phyloP scores from a whole-genome alignment of 2,113 vertebrate species.

The Pampusana beccarii region DNA sequence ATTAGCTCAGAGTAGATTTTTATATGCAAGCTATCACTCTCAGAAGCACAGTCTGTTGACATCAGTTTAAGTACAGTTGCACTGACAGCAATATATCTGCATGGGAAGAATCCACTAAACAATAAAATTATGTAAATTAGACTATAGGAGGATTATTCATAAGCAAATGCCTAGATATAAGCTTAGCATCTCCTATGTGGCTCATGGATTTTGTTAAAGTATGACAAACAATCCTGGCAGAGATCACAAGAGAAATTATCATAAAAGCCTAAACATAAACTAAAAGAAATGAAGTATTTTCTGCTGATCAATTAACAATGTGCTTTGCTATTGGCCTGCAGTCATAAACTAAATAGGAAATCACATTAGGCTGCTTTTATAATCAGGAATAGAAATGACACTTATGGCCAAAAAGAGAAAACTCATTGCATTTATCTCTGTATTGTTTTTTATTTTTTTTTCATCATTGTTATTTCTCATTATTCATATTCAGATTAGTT shows the following conservation, averaged over 20 bases:
- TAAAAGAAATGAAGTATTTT: conserved; percentile 32
- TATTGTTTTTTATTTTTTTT: conserved; percentile 48
- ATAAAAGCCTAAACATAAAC: conserved; percentile 47
- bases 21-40: conserved; percentile 55
- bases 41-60: conserved; percentile 60
- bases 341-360: conserved; percentile 32
- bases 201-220: conserved; percentile 36
- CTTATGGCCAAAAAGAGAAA: not conserved
- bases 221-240: conserved; percentile 40
- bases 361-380: conserved; percentile 39
- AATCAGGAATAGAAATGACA: conserved; percentile 24
- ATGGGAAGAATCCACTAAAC: conserved; percentile 67
- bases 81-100: conserved; percentile 69
- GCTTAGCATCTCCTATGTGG: conserved; percentile 35
- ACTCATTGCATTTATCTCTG: conserved; percentile 20
- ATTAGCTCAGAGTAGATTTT: conserved; percentile 58
- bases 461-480: conserved; percentile 35
- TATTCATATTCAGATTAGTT: conserved; percentile 70
- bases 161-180: conserved; percentile 52
- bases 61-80: conserved; percentile 67
- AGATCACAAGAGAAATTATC: conserved; percentile 55
- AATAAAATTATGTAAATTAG: conserved; percentile 74
- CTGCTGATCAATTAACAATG: conserved; percentile 14
- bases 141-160: conserved; percentile 61
- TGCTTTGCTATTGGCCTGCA: conserved; percentile 32